Evolutionary conservation across 2,113 vertebrate genomes (phyloP).

Genomic region (mouse (Mus musculus)): DNA sequence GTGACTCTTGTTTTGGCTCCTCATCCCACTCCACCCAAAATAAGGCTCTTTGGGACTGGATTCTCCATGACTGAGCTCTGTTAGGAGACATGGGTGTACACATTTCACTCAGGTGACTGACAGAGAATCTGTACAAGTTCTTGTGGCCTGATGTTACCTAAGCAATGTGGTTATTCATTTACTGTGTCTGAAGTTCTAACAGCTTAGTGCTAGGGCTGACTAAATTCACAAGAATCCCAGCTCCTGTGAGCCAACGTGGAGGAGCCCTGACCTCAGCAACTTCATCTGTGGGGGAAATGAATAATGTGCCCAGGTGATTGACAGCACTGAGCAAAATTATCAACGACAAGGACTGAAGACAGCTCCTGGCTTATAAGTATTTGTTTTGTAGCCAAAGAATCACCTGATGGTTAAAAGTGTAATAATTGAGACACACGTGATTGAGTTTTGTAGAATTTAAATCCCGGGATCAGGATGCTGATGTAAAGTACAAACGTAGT

Average conservation of each 20-base stretch:
- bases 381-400: conserved; percentile 5
- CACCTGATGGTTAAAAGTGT: not conserved
- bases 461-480: not conserved
- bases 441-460: conserved; percentile 44
- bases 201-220: not conserved
- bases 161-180: not conserved
- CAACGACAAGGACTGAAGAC: not conserved
- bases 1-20: not conserved
- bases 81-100: not conserved
- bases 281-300: not conserved
- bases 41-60: not conserved
- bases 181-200: not conserved
- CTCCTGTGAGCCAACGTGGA: not conserved
- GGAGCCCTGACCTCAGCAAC: not conserved
- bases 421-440: conserved; percentile 14
- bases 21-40: not conserved
- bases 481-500: conserved; percentile 46
- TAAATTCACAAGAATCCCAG: not conserved
- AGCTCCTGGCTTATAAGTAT: not conserved
- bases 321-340: not conserved
- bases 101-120: not conserved
- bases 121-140: not conserved
- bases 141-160: not conserved
- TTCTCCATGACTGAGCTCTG: not conserved
- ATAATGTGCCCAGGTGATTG: not conserved